These are phyloP conservation scores for Drosophila miranda DNA, from an alignment of 1,140 invertebrate species.

Conservation along the genomic window DNA sequence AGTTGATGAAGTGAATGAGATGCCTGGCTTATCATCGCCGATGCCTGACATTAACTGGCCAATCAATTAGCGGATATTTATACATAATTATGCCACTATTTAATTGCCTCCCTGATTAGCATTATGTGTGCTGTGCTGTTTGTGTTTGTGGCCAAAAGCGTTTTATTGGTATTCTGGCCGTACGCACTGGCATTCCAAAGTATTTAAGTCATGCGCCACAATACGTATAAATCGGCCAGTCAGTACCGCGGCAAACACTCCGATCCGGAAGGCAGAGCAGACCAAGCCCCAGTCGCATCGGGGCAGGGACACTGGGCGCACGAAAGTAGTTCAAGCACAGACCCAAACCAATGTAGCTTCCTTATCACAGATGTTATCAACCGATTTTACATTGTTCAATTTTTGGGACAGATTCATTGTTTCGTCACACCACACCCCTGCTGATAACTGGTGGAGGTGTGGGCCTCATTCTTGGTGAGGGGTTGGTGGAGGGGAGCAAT, in stretches of 20 bases:
- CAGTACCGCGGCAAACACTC: conserved; percentile 9
- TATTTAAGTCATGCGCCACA: conserved; percentile 66
- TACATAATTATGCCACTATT: conserved; percentile 69
- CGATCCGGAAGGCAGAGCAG: conserved; percentile 21
- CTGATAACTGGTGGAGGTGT: conserved; percentile 9
- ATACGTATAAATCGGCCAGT: conserved; percentile 42
- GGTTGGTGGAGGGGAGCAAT: neutral
- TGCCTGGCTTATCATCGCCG: conserved; percentile 45
- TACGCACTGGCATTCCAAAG: conserved; percentile 61
- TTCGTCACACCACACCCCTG: conserved; percentile 31
- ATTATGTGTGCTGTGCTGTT: conserved; percentile 22
- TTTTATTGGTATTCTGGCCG: conserved; percentile 62
- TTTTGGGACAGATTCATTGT: conserved; percentile 36
- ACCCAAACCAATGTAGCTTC: conserved; percentile 44
- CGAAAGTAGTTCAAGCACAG: conserved; percentile 53
- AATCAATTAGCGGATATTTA: conserved; percentile 72
- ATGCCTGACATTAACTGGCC: conserved; percentile 48
- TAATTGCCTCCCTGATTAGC: conserved; percentile 56
- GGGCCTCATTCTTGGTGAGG: neutral
- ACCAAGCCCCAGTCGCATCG: no score
- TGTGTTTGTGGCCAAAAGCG: conserved; percentile 21
- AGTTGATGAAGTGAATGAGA: conserved; percentile 13
- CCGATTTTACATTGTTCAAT: conserved; percentile 54
- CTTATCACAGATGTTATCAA: conserved; percentile 45
- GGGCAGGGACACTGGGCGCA: neutral